Percentiles rank a stretch among this genome's conserved stretches.
These are phyloP conservation scores for Tetrao urogallus DNA, from an alignment of 2,113 vertebrate species.

Conservation along the genomic window DNA sequence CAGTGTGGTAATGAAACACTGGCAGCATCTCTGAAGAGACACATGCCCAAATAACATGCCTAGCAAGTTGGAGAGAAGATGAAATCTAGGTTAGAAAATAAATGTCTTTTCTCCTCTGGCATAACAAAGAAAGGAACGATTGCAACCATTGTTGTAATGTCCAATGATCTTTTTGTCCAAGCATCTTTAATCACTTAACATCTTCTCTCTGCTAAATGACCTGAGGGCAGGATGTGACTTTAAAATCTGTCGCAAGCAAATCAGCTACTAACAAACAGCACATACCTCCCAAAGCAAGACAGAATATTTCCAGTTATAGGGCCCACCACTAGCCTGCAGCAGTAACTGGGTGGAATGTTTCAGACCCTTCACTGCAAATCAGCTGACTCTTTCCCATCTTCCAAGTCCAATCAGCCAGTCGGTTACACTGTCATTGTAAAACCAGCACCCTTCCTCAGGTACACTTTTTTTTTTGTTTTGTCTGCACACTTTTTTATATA, in stretches of 20 bases:
- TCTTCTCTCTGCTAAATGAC: background rate
- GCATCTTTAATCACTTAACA: background rate
- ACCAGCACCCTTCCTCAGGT: rapidly evolving
- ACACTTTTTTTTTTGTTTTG: background rate
- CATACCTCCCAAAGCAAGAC: background rate
- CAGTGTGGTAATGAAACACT: background rate
- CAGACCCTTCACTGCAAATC: background rate
- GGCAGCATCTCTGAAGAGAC: background rate
- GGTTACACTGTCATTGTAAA: background rate
- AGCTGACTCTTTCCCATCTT: background rate
- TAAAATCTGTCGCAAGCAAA: background rate
- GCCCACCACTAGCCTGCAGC: background rate
- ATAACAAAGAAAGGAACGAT: background rate
- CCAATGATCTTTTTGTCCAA: background rate
- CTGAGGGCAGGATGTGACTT: background rate
- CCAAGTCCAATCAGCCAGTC: background rate
- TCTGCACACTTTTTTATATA: background rate
- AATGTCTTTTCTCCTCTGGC: background rate
- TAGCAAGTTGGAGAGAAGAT: background rate
- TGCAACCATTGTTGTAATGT: background rate
- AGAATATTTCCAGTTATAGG: background rate
- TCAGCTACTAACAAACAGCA: background rate
- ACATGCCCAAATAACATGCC: background rate
- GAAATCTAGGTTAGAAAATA: background rate
- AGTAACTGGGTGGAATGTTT: background rate